Conservation (phyloP, 2,888 invertebrate genomes). For the Pemphredon lugubris region DNA sequence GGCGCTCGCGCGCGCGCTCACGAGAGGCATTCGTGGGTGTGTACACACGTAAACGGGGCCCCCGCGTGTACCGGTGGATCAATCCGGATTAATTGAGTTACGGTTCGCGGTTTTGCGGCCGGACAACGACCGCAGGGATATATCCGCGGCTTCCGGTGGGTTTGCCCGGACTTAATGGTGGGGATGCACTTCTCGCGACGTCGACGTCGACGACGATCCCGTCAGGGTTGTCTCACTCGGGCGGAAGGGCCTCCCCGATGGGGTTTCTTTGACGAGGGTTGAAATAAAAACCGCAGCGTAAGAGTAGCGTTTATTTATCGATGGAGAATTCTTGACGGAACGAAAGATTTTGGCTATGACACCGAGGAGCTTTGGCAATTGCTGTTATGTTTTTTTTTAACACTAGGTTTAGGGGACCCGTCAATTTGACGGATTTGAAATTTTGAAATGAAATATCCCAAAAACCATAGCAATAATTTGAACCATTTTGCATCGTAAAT, state of each 20-base stretch:
- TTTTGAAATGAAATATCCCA: too few species aligned
- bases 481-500: too few species aligned
- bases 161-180: slow-evolving; percentile 27
- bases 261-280: slow-evolving; percentile 7
- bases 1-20: not conserved
- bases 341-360: too few species aligned
- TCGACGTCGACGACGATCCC: slow-evolving; percentile 19
- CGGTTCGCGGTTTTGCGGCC: slow-evolving; percentile 76
- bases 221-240: slow-evolving; percentile 17
- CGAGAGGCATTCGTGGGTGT: slow-evolving; percentile 14
- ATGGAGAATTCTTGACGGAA: too few species aligned
- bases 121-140: slow-evolving; percentile 74
- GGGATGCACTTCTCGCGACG: slow-evolving; percentile 22
- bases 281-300: not conserved
- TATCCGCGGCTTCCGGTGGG: slow-evolving; percentile 66
- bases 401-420: too few species aligned
- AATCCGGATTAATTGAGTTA: slow-evolving; percentile 80
- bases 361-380: too few species aligned
- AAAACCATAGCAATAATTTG: too few species aligned
- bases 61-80: slow-evolving; percentile 66
- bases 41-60: slow-evolving; percentile 26
- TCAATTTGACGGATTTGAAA: too few species aligned
- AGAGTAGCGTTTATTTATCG: not conserved
- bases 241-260: too few species aligned
- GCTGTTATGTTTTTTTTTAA: too few species aligned